Evolutionary conservation across 1,140 invertebrate species (phyloP), one percentile per base, ranked within the genome.

Genomic region (Melanaphis sacchari): DNA sequence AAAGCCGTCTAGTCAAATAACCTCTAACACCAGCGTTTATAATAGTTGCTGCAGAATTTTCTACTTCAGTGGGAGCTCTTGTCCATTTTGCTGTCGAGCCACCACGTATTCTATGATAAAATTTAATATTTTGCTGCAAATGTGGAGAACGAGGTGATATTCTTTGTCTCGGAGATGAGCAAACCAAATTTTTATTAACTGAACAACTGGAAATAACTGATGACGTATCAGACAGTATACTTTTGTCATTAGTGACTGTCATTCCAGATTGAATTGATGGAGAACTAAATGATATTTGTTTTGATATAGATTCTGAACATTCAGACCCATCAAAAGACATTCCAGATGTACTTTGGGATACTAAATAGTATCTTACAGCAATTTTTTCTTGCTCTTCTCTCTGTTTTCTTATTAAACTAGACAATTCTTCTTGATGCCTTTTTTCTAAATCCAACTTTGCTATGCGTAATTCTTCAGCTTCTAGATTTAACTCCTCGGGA

Each of bases 1-100:
- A 94, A 26, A 94, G 59, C 43, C 94, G 52, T 82, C 94, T 90
- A 8, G 93, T 93, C 9, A 94, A 36, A 92, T 91, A 94, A 46
- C 94, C 94, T 49, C 93, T 89, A 66, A 92, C 94, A 40, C 41
- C 90, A 24, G 94, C 94, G 6, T 93, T 93, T 41, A 94, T 93
- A 87, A 85, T 54, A 46, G 76, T 88, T 46, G 94, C 93, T 2
- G 94, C 94, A 52, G 91, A 38, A 26, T 93, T 93, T 93, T 93
- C 91, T 8, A 93, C 81, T n/a, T 93, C 91, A 93, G 91, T 93
- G 38, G 91, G 91, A 26, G 81, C 76, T 84, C 41, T 93, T 49
- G 81, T 82, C 81, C 81, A 93, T 85, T 21, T 93, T 54, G 24
- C 43, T 46, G 31, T 52, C 11, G 22, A 38, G 0, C 91, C 81